Evolutionary conservation across 2,113 vertebrate species (phyloP).

Genomic region (Grammomys surdaster): DNA sequence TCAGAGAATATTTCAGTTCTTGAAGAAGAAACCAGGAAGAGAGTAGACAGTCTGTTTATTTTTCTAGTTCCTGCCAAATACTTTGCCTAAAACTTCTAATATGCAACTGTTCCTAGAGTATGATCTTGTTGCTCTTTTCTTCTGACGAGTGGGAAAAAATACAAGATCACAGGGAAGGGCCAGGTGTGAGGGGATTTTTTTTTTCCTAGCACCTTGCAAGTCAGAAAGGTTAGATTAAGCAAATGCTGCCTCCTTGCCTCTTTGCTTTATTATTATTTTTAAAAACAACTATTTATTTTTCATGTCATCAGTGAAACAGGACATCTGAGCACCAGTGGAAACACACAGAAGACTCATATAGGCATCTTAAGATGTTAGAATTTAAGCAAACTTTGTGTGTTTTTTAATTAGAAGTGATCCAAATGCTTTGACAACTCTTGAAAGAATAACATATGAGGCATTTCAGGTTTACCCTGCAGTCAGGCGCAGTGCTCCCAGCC

Average conservation of each 20-base stretch:
- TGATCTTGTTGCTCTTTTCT: slow-evolving; percentile 29
- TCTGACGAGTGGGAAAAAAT: slow-evolving; percentile 43
- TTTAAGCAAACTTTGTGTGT: slow-evolving; percentile 75
- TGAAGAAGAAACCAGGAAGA: slow-evolving; percentile 60
- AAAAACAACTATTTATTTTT: slow-evolving; percentile 67
- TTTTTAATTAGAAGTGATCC: slow-evolving; percentile 80
- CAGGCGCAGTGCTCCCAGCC: slow-evolving; percentile 77
- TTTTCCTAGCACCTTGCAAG: slow-evolving; percentile 65
- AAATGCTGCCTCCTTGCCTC: background rate
- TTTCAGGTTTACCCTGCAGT: slow-evolving; percentile 82
- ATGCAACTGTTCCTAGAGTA: slow-evolving; percentile 66
- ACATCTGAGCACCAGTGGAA: slow-evolving; percentile 69
- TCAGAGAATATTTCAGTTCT: slow-evolving; percentile 7
- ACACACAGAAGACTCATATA: slow-evolving; percentile 70
- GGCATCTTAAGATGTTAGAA: slow-evolving; percentile 70
- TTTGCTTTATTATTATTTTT: slow-evolving; percentile 59
- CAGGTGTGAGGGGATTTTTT: background rate
- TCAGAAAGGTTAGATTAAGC: slow-evolving; percentile 63
- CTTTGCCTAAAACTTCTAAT: slow-evolving; percentile 64
- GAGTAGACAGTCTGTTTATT: slow-evolving; percentile 65
- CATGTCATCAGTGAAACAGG: slow-evolving; percentile 70
- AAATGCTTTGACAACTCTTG: slow-evolving; percentile 81
- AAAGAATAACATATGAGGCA: slow-evolving; percentile 81
- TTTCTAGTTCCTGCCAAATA: slow-evolving; percentile 66
- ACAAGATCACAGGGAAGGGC: slow-evolving; percentile 42